Conservation (phyloP, 2,888 invertebrate species). For the Phortica magna region DNA sequence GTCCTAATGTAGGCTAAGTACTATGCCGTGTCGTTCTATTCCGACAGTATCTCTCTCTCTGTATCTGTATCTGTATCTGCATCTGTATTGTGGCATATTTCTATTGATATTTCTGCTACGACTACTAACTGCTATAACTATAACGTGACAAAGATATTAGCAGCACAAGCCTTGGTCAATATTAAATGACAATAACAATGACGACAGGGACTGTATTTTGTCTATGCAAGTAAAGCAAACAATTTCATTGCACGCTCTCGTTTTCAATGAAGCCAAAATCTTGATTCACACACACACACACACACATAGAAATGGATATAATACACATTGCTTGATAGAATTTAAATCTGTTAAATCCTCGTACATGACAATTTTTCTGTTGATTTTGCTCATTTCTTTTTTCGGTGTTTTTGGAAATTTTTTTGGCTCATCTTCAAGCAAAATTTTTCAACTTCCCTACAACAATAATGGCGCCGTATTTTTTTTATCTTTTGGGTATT, state of each 20-base stretch:
- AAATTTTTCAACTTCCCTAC: neutral
- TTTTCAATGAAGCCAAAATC: constrained; percentile 9
- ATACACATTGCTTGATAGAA: constrained; percentile 61
- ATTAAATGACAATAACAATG: constrained; percentile 54
- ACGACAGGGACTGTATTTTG: constrained; percentile 35
- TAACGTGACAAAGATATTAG: constrained; percentile 51
- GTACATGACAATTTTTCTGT: constrained; percentile 66
- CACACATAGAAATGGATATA: neutral
- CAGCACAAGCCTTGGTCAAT: constrained; percentile 56
- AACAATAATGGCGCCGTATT: constrained; percentile 19
- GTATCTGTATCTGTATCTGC: neutral
- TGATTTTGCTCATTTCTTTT: constrained; percentile 51
- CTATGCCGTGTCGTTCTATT: constrained; percentile 35
- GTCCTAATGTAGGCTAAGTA: constrained; percentile 64
- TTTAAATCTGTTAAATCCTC: constrained; percentile 70
- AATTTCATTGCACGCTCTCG: constrained; percentile 3
- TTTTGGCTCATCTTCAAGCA: constrained; percentile 21
- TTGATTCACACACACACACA: constrained; percentile 18
- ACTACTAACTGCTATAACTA: constrained; percentile 40
- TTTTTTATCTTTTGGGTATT: constrained; percentile 33
- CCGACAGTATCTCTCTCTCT: too few relatives aligned
- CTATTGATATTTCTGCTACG: neutral
- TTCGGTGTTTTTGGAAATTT: constrained; percentile 49
- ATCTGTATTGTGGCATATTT: constrained; percentile 23
- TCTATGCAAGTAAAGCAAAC: constrained; percentile 38